These are phyloP conservation scores for Netelia inedita DNA, from an alignment of 2,888 invertebrate species.

Conservation along the genomic window DNA sequence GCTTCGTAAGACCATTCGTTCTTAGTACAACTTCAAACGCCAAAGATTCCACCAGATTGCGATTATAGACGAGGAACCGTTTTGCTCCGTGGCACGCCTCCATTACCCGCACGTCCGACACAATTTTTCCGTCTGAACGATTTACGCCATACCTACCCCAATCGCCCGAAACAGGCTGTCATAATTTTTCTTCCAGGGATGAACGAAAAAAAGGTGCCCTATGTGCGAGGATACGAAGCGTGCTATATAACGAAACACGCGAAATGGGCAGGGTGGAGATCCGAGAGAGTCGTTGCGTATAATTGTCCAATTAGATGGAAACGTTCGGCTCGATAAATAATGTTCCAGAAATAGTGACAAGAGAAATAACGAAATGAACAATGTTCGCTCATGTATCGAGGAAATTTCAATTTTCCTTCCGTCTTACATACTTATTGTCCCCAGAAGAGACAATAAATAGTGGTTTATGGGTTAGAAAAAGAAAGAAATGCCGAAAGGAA, in stretches of 20 bases:
- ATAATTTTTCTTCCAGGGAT: constrained; percentile 20
- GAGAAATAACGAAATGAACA: neutral
- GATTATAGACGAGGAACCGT: constrained; percentile 64
- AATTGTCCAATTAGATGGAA: constrained; percentile 17
- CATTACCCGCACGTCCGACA: constrained; percentile 57
- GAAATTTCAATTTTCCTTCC: too few relatives aligned
- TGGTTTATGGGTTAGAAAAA: too few relatives aligned
- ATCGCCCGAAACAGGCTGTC: neutral
- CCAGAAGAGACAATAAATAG: too few relatives aligned
- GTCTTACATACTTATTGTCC: too few relatives aligned
- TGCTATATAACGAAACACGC: neutral
- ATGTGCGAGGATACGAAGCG: neutral
- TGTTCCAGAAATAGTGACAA: neutral
- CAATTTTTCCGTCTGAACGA: constrained; percentile 59
- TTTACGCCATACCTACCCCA: constrained; percentile 21
- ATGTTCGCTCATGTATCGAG: too few relatives aligned
- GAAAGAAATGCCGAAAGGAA: too few relatives aligned
- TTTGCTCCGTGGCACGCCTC: constrained; percentile 61
- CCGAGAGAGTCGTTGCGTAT: neutral
- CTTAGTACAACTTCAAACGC: constrained; percentile 47
- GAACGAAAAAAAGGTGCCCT: neutral
- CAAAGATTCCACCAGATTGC: constrained; percentile 63
- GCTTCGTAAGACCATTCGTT: constrained; percentile 27
- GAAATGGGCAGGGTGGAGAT: neutral
- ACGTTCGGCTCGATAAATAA: neutral